These are phyloP conservation scores for Acholoe squamosa DNA, from an alignment of 2,888 invertebrate genomes.

Conservation along the genomic window DNA sequence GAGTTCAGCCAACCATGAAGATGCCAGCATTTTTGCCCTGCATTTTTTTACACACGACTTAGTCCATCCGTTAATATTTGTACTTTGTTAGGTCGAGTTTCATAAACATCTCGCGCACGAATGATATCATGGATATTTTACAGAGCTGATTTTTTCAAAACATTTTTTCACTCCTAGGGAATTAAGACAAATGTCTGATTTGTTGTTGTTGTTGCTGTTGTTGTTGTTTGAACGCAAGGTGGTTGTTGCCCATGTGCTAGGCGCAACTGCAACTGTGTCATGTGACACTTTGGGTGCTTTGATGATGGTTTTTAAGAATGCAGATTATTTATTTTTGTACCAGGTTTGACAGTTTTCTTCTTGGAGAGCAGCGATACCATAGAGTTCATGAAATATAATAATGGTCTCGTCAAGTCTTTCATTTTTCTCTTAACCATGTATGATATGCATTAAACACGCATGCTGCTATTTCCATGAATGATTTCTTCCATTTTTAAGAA, in stretches of 20 bases:
- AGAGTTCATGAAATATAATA: conserved; percentile 3
- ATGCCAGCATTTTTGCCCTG: conserved; percentile 51
- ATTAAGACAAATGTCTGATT: not conserved
- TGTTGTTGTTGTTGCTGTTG: conserved; percentile 27
- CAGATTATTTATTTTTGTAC: conserved; percentile 53
- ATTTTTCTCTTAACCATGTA: conserved; percentile 7
- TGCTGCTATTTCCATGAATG: not conserved
- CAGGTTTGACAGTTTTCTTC: conserved; percentile 1
- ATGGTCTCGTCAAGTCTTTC: conserved; percentile 28
- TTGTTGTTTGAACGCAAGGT: conserved; percentile 36
- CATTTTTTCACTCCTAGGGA: not conserved
- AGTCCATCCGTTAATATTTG: conserved; percentile 52
- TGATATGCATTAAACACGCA: not conserved
- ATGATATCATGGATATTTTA: not conserved
- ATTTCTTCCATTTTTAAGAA: not conserved
- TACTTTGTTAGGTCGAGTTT: conserved; percentile 29
- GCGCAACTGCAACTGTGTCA: not conserved
- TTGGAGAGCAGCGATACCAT: not conserved
- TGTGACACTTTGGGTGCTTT: conserved; percentile 15
- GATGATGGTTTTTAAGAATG: not conserved
- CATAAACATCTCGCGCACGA: not conserved
- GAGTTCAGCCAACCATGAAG: not conserved
- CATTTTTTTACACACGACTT: conserved; percentile 30
- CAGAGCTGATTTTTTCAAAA: not conserved
- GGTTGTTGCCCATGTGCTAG: conserved; percentile 36